phyloP scores from a whole-genome alignment of 1,140 invertebrate genomes.

The Paramacrobiotus metropolitanus region DNA sequence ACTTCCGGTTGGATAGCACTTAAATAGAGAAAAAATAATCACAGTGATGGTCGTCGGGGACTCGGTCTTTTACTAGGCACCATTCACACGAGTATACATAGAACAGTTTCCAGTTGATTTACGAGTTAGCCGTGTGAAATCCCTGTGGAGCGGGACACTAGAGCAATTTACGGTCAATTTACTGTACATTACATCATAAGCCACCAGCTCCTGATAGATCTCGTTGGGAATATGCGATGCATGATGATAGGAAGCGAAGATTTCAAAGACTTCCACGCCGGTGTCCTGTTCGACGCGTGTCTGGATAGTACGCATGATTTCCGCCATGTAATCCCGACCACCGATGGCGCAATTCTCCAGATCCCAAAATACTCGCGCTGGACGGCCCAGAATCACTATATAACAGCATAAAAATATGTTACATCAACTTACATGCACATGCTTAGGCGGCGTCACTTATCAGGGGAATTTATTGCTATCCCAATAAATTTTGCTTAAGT shows the following conservation, averaged over 20 bases:
- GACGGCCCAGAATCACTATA: background rate
- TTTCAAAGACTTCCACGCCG: background rate
- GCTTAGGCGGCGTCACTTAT: too few relatives aligned
- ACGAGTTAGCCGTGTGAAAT: too few relatives aligned
- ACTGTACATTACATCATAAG: background rate
- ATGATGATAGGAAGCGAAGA: background rate
- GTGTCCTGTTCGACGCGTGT: background rate
- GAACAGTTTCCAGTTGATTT: too few relatives aligned
- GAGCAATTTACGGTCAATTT: background rate
- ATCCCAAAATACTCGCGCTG: conserved; percentile 2
- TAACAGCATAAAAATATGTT: background rate
- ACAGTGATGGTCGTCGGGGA: background rate
- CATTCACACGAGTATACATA: too few relatives aligned
- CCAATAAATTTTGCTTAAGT: background rate
- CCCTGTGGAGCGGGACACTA: too few relatives aligned
- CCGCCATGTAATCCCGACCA: background rate
- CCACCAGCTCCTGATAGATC: conserved; percentile 2
- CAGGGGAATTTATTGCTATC: background rate
- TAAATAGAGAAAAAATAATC: background rate
- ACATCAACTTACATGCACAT: too few relatives aligned
- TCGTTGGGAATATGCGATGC: background rate
- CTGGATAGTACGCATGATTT: background rate
- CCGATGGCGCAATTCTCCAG: background rate
- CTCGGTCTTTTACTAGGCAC: too few relatives aligned
- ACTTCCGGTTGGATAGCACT: background rate